Evolutionary conservation across 2,888 invertebrate species (phyloP).

Genomic region (Rhaphigaster nebulosa): DNA sequence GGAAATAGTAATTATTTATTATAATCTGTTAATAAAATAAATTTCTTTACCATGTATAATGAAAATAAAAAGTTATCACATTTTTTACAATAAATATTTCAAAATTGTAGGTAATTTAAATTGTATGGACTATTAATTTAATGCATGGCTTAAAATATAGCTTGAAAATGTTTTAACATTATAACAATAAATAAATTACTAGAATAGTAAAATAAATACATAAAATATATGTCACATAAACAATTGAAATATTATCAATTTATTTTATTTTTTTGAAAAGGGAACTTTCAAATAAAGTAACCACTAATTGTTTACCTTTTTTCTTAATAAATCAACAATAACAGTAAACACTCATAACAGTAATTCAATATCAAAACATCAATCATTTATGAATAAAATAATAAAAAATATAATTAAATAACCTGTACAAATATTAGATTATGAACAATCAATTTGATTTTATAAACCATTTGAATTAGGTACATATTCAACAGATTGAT

Average conservation of each 20-base stretch:
- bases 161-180: not conserved
- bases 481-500: not conserved
- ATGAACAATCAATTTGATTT: not conserved
- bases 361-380: not conserved
- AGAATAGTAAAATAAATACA: not conserved
- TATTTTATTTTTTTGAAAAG: not conserved
- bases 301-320: not conserved
- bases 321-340: not conserved
- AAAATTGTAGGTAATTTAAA: not conserved
- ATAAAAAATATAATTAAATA: slow-evolving; percentile 13
- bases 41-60: not conserved
- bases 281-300: not conserved
- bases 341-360: not conserved
- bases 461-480: not conserved
- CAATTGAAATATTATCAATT: not conserved
- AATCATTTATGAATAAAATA: not conserved
- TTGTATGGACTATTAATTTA: too few species aligned
- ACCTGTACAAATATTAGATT: not conserved
- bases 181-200: not conserved
- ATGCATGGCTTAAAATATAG: too few species aligned
- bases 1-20: not conserved
- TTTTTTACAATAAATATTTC: not conserved
- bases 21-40: not conserved
- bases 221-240: not conserved
- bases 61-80: not conserved